Evolutionary conservation across 2,888 invertebrate species (phyloP), one percentile per base, ranked within the genome.

Genomic region (Drosophila glabriapex): DNA sequence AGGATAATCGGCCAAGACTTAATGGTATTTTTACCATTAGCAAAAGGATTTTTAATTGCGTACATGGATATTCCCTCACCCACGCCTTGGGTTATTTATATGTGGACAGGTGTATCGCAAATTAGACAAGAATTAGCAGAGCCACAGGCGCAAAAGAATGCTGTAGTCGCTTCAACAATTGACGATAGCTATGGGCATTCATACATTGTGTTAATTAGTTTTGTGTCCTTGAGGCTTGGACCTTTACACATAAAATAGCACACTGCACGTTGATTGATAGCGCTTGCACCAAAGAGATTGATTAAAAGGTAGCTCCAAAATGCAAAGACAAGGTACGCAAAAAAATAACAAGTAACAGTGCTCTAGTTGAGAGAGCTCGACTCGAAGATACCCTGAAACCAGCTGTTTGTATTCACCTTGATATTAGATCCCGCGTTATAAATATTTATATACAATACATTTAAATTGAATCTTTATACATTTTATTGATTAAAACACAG

Each of bases 21-120:
- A 85, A 85, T 87, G 87, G 71, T 73, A 89, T 84, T 85, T 85
- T 85, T 85, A 85, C 89, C 89, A 85, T 84, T 70, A 62, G 79
- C 82, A 77, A 89, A 89, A 89, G 87, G 87, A 89, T 85, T 85
- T 85, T 85, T 85, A 85, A 85, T 89, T 85, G 87, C 77, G 62
- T 79, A 66, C 60, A 70, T 62, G 79, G 60, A 46, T 49, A 43
- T 69, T 62, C 29, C 43, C 55, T 41, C 19, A 37, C 39, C n/a
- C 41, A n/a, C 58, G 46, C 52, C 31, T 31, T 39, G 46, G 58
- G 56, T 29, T 39, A 73, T 73, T 80, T 76, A 64, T 64, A 50
- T 69, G 70, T 68, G 61, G 43, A 37, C 81, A 89, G 87, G 82
- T 85, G 89, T 68, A 69, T 69, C 53, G 74, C 85, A 85, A 87